phyloP scores from a whole-genome alignment of 2,888 invertebrate genomes.

The Ormyrus thymus region DNA sequence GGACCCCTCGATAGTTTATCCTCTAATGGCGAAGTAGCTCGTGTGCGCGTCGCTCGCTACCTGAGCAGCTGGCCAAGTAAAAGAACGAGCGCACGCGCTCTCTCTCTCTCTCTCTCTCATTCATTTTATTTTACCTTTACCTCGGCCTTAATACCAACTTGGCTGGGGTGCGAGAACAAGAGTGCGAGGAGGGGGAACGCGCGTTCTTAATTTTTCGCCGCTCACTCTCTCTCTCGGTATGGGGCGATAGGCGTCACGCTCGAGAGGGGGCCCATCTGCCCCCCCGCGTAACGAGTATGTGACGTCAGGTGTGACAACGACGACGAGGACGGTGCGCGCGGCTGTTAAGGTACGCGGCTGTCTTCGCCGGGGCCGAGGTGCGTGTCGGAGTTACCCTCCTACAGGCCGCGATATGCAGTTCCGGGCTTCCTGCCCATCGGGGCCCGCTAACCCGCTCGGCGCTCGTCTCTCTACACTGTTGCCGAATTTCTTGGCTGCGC shows the following conservation, averaged over 20 bases:
- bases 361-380: neutral
- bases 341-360: slow-evolving; percentile 1
- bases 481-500: slow-evolving; percentile 24
- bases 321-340: neutral
- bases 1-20: slow-evolving; percentile 62
- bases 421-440: slow-evolving; percentile 3
- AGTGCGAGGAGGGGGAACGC: slow-evolving; percentile 34
- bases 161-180: slow-evolving; percentile 32
- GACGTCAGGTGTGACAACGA: slow-evolving; percentile 75
- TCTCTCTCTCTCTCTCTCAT: slow-evolving; percentile 53
- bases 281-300: slow-evolving; percentile 71
- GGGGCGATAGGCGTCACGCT: slow-evolving; percentile 68
- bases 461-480: slow-evolving; percentile 12
- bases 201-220: slow-evolving; percentile 45
- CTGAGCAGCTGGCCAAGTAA: slow-evolving; percentile 64
- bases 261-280: slow-evolving; percentile 74
- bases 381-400: slow-evolving; percentile 7
- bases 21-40: slow-evolving; percentile 72
- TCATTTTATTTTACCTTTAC: slow-evolving; percentile 70
- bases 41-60: slow-evolving; percentile 63
- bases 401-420: slow-evolving; percentile 3
- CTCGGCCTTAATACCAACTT: slow-evolving; percentile 62
- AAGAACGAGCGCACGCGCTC: slow-evolving; percentile 60
- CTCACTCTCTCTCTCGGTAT: neutral
- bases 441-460: slow-evolving; percentile 23